These are phyloP conservation scores for Diachasma alloeum DNA, from an alignment of 1,140 invertebrate genomes.

Conservation along the genomic window DNA sequence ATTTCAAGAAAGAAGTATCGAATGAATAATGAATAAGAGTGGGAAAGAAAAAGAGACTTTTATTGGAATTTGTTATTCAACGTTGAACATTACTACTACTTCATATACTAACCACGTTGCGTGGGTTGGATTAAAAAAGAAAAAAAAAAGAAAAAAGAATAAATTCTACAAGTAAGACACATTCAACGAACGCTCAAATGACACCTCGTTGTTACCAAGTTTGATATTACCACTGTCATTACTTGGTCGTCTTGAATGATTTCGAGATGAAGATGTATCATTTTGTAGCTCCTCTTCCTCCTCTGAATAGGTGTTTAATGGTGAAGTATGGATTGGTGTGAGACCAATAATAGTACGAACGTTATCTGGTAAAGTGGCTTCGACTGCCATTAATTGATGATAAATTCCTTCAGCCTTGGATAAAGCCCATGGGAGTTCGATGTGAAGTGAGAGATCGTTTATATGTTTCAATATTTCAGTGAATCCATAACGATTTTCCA, in stretches of 20 bases:
- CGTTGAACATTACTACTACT: background rate
- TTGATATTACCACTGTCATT: constrained; percentile 41
- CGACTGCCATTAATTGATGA: constrained; percentile 77
- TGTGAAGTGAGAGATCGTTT: constrained; percentile 87
- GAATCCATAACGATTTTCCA: constrained; percentile 91
- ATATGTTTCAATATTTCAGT: constrained; percentile 98
- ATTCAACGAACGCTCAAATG: constrained; percentile 54
- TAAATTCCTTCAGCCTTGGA: constrained; percentile 90
- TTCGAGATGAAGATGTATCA: background rate
- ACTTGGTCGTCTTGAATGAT: constrained; percentile 27
- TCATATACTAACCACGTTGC: background rate
- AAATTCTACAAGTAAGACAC: constrained; percentile 54
- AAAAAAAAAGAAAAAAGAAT: background rate
- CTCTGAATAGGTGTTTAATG: constrained; percentile 36
- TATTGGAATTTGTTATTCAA: background rate
- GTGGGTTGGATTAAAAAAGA: background rate
- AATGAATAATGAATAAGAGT: no score
- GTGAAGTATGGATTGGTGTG: constrained; percentile 50
- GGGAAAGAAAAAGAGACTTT: no score
- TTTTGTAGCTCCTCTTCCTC: constrained; percentile 18
- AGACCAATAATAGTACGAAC: constrained; percentile 76
- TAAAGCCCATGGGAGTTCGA: constrained; percentile 82
- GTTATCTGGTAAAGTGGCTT: constrained; percentile 71
- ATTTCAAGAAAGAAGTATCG: no score
- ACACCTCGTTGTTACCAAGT: constrained; percentile 53